Evolutionary conservation across 1,140 invertebrate genomes (phyloP).

Genomic region (Mamestra configurata): DNA sequence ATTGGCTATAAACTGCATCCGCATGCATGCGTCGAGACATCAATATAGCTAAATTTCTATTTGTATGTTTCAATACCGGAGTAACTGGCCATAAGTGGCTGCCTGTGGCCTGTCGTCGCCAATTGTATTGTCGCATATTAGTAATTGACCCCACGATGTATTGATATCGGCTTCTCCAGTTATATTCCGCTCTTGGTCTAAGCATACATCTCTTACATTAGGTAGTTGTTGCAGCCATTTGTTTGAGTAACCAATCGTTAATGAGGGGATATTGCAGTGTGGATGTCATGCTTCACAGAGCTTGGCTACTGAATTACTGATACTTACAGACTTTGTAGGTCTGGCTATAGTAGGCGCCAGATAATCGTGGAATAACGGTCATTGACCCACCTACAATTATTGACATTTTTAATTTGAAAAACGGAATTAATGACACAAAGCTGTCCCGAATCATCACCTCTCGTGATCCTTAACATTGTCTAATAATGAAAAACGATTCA

Average conservation of each 20-base stretch:
- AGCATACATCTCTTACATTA: neutral
- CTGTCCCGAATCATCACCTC: no score
- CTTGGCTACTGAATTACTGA: neutral
- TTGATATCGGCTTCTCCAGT: neutral
- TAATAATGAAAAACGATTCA: no score
- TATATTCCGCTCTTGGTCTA: neutral
- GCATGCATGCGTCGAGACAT: neutral
- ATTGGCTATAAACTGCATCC: neutral
- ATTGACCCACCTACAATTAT: no score
- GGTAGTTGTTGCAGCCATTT: neutral
- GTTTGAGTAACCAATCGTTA: neutral
- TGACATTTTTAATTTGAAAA: no score
- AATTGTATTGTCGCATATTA: constrained; percentile 1
- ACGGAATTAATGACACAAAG: no score
- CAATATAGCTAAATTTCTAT: neutral
- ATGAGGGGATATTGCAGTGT: neutral
- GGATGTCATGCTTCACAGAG: neutral
- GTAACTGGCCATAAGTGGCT: neutral
- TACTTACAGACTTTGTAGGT: neutral
- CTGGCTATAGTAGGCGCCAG: no score
- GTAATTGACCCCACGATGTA: neutral
- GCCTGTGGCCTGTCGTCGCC: no score
- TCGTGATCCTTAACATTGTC: no score
- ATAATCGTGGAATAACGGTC: no score
- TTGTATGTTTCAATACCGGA: neutral